phyloP scores from a whole-genome alignment of 2,888 invertebrate genomes.

The Noctuana brunneofusca region DNA sequence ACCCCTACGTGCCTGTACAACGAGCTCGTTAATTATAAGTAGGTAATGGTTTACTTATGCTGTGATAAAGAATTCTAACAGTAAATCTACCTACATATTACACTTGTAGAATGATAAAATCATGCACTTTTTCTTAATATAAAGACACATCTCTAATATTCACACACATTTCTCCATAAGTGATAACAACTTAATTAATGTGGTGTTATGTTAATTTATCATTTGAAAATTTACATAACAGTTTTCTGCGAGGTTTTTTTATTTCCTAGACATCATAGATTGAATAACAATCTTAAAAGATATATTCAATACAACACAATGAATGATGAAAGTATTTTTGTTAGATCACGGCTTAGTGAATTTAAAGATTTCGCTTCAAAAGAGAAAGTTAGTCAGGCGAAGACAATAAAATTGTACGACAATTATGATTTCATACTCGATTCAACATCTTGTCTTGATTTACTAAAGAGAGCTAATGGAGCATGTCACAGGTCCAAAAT shows the following conservation, averaged over 20 bases:
- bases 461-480: constrained; percentile 7
- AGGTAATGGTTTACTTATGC: too few species aligned
- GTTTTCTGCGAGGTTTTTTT: constrained; percentile 3
- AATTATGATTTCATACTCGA: constrained; percentile 20
- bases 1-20: neutral
- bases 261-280: constrained; percentile 34
- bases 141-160: neutral
- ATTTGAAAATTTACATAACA: constrained; percentile 21
- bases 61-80: too few species aligned
- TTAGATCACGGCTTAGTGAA: constrained; percentile 48
- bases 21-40: too few species aligned
- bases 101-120: too few species aligned
- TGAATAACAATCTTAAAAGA: constrained; percentile 37
- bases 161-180: neutral
- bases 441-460: constrained; percentile 1
- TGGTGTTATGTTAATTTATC: constrained; percentile 5
- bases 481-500: neutral
- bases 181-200: constrained; percentile 9
- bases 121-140: neutral
- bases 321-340: constrained; percentile 53
- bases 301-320: constrained; percentile 46
- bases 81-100: too few species aligned
- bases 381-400: constrained; percentile 54
- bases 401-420: constrained; percentile 11
- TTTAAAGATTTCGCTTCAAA: constrained; percentile 55